Base-by-base conservation (phyloP, 2,797 vertebrate genomes). In the Channallabes apus region DNA sequence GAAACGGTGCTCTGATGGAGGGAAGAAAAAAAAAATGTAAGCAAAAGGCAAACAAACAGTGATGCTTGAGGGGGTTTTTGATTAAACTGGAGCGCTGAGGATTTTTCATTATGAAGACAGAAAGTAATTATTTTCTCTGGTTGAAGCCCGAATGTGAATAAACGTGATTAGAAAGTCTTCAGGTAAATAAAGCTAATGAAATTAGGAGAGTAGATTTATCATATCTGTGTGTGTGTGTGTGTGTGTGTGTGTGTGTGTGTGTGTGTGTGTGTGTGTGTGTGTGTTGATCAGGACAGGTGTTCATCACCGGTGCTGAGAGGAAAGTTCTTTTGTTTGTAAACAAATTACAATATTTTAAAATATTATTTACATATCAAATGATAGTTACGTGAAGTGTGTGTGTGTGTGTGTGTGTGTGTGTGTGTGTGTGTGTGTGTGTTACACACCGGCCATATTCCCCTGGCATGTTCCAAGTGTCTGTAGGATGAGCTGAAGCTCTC, bases 401-500 rank as follows among this genome's bases (percentile, higher is more conserved):
- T 79, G 64, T 65, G 64, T 65, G 64, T 67, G 29, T 24, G 68
- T 27, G n/a, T 68, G 41, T 81, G 80, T 80, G n/a, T 67, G 79
- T 67, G 62, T 68, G 80, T 61, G 67, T 54, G 41, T 77, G 41
- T 71, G 67, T 78, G 38, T 67, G 22, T 3, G 46, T 32, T 58
- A 80, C 32, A 76, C 59, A 99, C 98, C 98, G 91, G 98, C 94
- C 98, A 99, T 99, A 93, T 97, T 98, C 86, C 96, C 98, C 85
- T 96, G 96, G 95, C 98, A 98, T 93, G 98, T 99, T 88, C 97
- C 97, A 88, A 99, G 95, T n/a, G 96, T 93, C 88, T 97, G 97
- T 89, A 99, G 94, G 88, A 99, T 97, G 91, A 99, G 96, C 93
- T 99, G 98, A 69, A 99, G 96, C 92, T 99, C 98, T 89, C 96